A percentile compares a stretch with the other conserved stretches of the same genome.
These are phyloP conservation scores for Sinopyrophorus schimmeli DNA, from an alignment of 2,888 invertebrate species.

Conservation along the genomic window DNA sequence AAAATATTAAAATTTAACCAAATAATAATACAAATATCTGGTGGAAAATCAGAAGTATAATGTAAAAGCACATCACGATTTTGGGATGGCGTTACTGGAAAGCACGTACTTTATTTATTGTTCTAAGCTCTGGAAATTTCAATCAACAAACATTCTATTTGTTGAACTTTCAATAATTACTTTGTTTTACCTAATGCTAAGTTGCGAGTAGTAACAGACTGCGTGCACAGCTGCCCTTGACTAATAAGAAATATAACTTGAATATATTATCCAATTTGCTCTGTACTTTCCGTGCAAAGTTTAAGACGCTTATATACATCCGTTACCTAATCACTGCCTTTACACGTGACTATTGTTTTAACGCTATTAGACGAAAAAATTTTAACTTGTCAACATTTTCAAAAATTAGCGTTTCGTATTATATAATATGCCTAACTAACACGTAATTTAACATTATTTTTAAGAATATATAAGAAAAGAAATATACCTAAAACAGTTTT, in stretches of 20 bases:
- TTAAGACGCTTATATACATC: conserved; percentile 32
- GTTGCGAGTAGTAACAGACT: conserved; percentile 37
- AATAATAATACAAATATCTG: too few species aligned
- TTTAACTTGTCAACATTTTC: too few species aligned
- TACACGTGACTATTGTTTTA: conserved; percentile 39
- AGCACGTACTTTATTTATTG: conserved; percentile 20
- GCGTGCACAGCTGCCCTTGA: conserved; percentile 53
- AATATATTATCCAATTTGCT: conserved; percentile 50
- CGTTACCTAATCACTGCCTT: conserved; percentile 34
- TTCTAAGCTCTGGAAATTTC: conserved; percentile 18
- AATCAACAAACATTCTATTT: conserved; percentile 20
- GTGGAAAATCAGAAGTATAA: neutral
- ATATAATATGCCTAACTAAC: too few species aligned
- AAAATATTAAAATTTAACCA: too few species aligned
- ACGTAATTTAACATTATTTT: too few species aligned
- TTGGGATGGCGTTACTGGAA: conserved; percentile 2
- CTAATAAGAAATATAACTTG: conserved; percentile 55
- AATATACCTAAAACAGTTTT: too few species aligned
- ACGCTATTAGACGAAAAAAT: too few species aligned
- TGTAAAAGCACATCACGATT: conserved; percentile 3
- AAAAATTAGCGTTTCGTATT: too few species aligned
- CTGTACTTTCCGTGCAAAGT: conserved; percentile 28
- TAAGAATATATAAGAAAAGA: too few species aligned
- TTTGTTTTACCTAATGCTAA: conserved; percentile 35
- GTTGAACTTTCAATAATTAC: conserved; percentile 31